These are phyloP conservation scores for Hapalemur alaotrensis DNA, from an alignment of 2,797 vertebrate genomes.

Conservation along the genomic window DNA sequence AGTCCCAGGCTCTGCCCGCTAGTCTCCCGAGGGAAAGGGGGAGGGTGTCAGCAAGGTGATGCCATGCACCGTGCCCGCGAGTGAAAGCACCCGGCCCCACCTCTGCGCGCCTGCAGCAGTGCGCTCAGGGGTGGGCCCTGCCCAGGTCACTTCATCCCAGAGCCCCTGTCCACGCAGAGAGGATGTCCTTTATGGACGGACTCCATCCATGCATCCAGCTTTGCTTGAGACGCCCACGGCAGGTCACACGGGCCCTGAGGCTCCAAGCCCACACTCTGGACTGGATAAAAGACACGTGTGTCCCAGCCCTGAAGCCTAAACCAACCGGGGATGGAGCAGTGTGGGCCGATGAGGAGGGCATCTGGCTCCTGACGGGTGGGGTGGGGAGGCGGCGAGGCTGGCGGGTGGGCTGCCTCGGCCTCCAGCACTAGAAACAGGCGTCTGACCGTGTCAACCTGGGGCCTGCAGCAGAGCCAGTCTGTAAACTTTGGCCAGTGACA, in stretches of 20 bases:
- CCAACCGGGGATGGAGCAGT: too few species aligned
- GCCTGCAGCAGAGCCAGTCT: neutral
- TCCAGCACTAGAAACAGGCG: neutral
- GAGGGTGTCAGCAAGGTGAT: neutral
- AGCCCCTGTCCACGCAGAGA: rapidly evolving
- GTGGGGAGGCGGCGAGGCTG: rapidly evolving
- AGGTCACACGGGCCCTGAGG: neutral
- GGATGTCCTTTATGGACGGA: rapidly evolving
- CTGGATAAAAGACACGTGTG: rapidly evolving
- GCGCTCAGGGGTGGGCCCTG: rapidly evolving
- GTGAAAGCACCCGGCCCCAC: rapidly evolving
- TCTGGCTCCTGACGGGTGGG: neutral
- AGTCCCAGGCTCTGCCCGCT: neutral
- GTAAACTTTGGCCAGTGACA: neutral
- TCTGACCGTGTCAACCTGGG: neutral
- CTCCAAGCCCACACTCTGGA: neutral
- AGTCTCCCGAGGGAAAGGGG: neutral
- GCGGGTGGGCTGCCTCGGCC: neutral
- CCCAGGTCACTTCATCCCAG: rapidly evolving
- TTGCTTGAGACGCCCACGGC: rapidly evolving
- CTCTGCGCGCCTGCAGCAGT: neutral
- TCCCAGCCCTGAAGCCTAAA: neutral
- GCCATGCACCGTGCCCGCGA: rapidly evolving
- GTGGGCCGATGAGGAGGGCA: rapidly evolving
- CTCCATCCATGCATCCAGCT: rapidly evolving